Base-by-base conservation (phyloP, 2,797 vertebrate genomes). In the Apodemus agrarius region DNA sequence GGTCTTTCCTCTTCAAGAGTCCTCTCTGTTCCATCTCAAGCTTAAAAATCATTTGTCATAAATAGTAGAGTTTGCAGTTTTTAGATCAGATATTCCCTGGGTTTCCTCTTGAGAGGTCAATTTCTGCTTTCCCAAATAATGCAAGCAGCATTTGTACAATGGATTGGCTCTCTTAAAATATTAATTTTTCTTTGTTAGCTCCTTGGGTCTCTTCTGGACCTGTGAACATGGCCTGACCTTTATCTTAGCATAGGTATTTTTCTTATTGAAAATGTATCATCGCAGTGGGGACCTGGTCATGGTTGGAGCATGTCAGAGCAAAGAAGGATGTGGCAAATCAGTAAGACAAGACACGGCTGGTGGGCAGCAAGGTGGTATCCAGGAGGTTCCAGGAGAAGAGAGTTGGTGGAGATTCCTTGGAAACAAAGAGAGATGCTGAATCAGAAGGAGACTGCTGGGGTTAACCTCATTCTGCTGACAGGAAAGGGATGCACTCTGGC, bases 261-360 rank as follows among this genome's bases (percentile, higher is more conserved):
- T 90, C 90, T 94, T 49, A 59, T 69, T 34, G 8, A 84, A 92
- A 37, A 22, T 43, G 6, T 82, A 40, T 93, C 88, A 69, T 6
- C 0, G 9, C 17, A 49, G 1, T 40, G 9, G 11, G 16, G n/a
- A 26, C 22, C 80, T 72, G 37, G 49, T 76, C 22, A 43, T 61
- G 16, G 17, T 5, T 11, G 3, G 19, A 24, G 10, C n/a, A 87
- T 37, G 2, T 72, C 59, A 54, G 37, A 40, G 57, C 78, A 91
- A 69, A 78, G 19, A 85, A 0, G 1, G 14, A 16, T 8, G 3
- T 61, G 61, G 37, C 0, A 63, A 63, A 7, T 26, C 31, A 11
- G 12, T 46, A 14, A 46, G 67, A 34, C 34, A 4, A 34, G 67
- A 26, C 34, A 4, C 0, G 0, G 21, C 87, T 85, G 65, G 37